Percentiles rank a stretch among this genome's conserved stretches.
phyloP scores from a whole-genome alignment of 1,140 invertebrate genomes.

The Macrobrachium nipponense region DNA sequence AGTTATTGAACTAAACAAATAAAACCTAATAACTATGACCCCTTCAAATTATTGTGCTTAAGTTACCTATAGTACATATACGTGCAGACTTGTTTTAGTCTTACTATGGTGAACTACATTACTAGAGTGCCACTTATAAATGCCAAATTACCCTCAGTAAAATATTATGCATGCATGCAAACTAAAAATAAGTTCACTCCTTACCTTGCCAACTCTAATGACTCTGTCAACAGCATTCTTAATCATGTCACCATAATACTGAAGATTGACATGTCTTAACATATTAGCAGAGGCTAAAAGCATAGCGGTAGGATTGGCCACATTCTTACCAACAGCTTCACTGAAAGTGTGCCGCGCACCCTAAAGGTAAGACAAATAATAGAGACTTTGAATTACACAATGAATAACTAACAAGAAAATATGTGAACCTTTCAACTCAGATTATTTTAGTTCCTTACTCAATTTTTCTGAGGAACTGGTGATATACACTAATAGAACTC shows the following conservation, averaged over 20 bases:
- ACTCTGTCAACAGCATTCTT: constrained; percentile 90
- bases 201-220: constrained; percentile 89
- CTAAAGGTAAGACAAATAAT: constrained; percentile 70
- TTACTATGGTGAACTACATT: too few species aligned
- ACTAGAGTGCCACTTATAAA: too few species aligned
- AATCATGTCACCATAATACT: constrained; percentile 86
- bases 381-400: neutral
- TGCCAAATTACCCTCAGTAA: too few species aligned
- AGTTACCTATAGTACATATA: too few species aligned
- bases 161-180: too few species aligned
- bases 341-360: constrained; percentile 96
- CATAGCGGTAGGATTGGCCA: constrained; percentile 99
- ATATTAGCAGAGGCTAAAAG: constrained; percentile 93
- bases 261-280: constrained; percentile 92
- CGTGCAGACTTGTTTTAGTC: too few species aligned
- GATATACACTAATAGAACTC: too few species aligned
- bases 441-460: too few species aligned
- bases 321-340: constrained; percentile 96
- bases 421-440: neutral
- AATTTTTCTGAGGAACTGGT: too few species aligned
- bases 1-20: too few species aligned
- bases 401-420: neutral
- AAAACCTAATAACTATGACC: too few species aligned
- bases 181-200: neutral
- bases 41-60: too few species aligned